Evolutionary conservation across 2,113 vertebrate species (phyloP), one percentile per base, ranked within the genome.

Genomic region (Megaleporinus macrocephalus): DNA sequence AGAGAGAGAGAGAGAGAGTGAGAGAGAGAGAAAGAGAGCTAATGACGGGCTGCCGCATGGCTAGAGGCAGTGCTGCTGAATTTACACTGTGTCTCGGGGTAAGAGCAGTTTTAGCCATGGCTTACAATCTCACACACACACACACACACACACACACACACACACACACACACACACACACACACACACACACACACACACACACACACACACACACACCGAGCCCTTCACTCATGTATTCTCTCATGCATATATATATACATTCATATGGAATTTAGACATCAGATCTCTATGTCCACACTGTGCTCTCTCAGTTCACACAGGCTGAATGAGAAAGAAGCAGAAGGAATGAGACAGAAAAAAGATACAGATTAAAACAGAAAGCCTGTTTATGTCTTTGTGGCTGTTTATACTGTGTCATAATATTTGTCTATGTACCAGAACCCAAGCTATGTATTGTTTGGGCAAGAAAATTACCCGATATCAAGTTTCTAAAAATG

Each of bases 1-100:
- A 26, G 24, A 27, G 14, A 27, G 22, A 12, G 65, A 41, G 55
- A 36, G 55, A n/a, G n/a, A n/a, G 61, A 14, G 61, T 27, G 61
- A 2, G 61, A 14, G 61, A 13, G 61, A 26, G 61, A 26, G 24
- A 27, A 4, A 27, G 22, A 12, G 65, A 41, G 55, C 26, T 18
- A 49, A 70, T 73, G 27, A 49, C 71, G 51, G 16, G 22, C 27
- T 59, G 24, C 68, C 24, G 15, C 70, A 74, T 66, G 62, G 27
- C 55, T 78, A 14, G 72, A 78, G 55, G 81, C 76, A 70, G 65
- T 62, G 27, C 20, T 77, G 73, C 22, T 57, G 44, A 73, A 65
- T 73, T 78, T 73, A 63, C 47, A 16, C 27, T 80, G 24, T 63
- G 36, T 53, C 44, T 72, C 41, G 65, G 57, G 61, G 69, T 24